These are phyloP conservation scores for Leptinotarsa undecemlineata DNA, from an alignment of 1,140 invertebrate species.

Conservation along the genomic window DNA sequence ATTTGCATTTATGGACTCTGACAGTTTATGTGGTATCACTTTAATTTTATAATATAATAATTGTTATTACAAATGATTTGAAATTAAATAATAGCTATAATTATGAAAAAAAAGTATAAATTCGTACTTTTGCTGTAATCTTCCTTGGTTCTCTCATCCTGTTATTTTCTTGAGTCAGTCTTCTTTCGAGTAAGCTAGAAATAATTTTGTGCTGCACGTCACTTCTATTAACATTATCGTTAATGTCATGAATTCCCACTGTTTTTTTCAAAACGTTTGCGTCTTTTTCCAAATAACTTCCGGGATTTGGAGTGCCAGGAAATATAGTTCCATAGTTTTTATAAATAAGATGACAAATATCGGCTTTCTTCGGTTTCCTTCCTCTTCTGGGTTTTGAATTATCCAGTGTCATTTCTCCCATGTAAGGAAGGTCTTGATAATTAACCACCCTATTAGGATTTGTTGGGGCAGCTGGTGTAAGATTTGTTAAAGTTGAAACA, in stretches of 20 bases:
- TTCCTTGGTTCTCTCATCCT: slow-evolving; percentile 35
- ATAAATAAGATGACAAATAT: slow-evolving; percentile 88
- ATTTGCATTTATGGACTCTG: too few relatives aligned
- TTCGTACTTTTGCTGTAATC: neutral
- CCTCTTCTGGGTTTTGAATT: slow-evolving; percentile 82
- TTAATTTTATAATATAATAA: too few relatives aligned
- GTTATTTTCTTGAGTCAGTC: slow-evolving; percentile 68
- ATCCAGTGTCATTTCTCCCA: slow-evolving; percentile 87
- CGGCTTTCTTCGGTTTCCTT: slow-evolving; percentile 85
- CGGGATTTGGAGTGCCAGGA: slow-evolving; percentile 68
- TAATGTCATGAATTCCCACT: slow-evolving; percentile 39
- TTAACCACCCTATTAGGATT: slow-evolving; percentile 63
- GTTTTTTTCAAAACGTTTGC: slow-evolving; percentile 44
- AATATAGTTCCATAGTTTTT: slow-evolving; percentile 88
- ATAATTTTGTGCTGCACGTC: slow-evolving; percentile 73
- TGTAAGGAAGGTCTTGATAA: slow-evolving; percentile 83
- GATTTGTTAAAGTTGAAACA: neutral
- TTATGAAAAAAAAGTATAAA: neutral
- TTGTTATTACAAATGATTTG: too few relatives aligned
- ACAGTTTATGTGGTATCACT: too few relatives aligned
- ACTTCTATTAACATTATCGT: slow-evolving; percentile 54
- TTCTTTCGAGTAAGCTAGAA: slow-evolving; percentile 69
- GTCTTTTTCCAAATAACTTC: slow-evolving; percentile 51
- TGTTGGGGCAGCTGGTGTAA: slow-evolving; percentile 13
- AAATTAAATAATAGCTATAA: neutral